Evolutionary conservation across 2,113 vertebrate genomes (phyloP), one percentile per base, ranked within the genome.

Genomic region (Lepisosteus osseus): DNA sequence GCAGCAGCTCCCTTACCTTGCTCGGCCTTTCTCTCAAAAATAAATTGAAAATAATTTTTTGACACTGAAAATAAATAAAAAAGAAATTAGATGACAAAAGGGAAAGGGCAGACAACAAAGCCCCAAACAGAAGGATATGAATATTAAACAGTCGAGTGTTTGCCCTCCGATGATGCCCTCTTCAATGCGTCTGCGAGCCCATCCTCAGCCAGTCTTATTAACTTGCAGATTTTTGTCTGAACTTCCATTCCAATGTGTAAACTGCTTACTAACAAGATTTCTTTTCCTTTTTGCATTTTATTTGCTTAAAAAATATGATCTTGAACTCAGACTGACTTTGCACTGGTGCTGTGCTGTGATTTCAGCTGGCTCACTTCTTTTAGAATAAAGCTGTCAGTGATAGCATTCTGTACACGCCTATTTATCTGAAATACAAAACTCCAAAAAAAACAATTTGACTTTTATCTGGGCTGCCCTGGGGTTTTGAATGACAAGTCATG

Each of bases 101-200:
- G 47, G 67, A 76, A 72, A 72, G 77, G 61, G 72, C 55, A 73
- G 56, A 55, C 64, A 83, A 51, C 9, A 74, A 69, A 55, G 71
- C 59, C 65, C 61, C 71, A 43, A 75, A 75, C 77, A 84, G 74
- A 77, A 79, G 69, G 78, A 75, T 76, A 89, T 88, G 82, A 89
- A 90, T 90, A 90, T 90, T 81, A 79, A 89, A 85, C 78, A 83
- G 75, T 70, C 77, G 62, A 76, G 65, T 77, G 78, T 85, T 86
- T 86, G 84, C 80, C 80, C 86, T 85, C 78, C 77, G 1, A 80
- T 77, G 74, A 79, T 76, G 57, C 73, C 74, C 70, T 80, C 72
- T 82, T 77, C 72, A 51, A 51, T 51, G 47, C 9, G 47, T 6
- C 2, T 51, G 47, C 47, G 9, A 51, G 47, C 47, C 47, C 9